phyloP scores from a whole-genome alignment of 35 echinoderm and acorn worm genomes.

The Heliocidaris erythrogramma region DNA sequence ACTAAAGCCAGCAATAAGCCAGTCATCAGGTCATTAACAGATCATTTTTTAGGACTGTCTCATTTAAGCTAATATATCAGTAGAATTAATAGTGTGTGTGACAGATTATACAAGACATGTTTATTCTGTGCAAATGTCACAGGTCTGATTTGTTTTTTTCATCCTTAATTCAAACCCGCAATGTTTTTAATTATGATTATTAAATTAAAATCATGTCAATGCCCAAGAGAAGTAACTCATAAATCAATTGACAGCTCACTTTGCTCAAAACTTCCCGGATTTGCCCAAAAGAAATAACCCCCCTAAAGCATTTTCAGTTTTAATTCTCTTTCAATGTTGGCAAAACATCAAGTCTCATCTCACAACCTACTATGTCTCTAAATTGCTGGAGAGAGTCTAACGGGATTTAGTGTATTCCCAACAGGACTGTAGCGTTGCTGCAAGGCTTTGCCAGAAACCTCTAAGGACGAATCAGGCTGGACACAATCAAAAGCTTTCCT shows the following conservation, averaged over 20 bases:
- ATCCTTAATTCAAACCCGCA: not conserved
- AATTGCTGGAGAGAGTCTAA: not conserved
- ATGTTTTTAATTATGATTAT: not conserved
- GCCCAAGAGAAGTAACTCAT: not conserved
- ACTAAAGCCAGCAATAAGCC: not conserved
- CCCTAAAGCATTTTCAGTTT: not conserved
- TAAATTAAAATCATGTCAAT: conserved; percentile 6
- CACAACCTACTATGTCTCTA: not conserved
- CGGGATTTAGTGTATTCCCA: not conserved
- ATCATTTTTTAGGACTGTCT: not conserved
- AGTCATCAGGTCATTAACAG: not conserved
- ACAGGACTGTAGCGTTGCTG: not conserved
- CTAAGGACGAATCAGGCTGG: not conserved
- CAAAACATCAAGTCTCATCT: not conserved
- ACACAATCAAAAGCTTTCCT: not conserved
- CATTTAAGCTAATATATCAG: not conserved
- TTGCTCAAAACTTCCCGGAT: not conserved
- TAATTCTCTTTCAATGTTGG: not conserved
- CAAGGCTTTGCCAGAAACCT: conserved; percentile 4
- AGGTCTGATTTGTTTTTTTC: not conserved
- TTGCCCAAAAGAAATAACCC: not conserved
- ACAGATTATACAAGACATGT: not conserved
- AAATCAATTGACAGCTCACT: conserved; percentile 11
- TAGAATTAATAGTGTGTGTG: not conserved
- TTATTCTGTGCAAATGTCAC: not conserved